Conservation (phyloP, 2,113 vertebrate genomes). For the Microtus oregoni region DNA sequence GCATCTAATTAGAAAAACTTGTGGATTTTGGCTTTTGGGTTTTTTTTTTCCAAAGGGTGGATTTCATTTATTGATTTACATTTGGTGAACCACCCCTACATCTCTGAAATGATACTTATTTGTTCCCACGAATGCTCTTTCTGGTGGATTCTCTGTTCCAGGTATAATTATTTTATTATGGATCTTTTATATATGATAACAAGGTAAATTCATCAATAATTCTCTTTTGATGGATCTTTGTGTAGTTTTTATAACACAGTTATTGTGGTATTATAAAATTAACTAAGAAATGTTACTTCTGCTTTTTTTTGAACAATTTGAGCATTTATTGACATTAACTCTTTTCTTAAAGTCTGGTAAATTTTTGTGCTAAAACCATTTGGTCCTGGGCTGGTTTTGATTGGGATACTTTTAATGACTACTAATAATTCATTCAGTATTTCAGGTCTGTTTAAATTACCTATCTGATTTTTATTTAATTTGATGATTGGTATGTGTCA, state of each 20-base stretch:
- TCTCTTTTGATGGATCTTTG: background rate
- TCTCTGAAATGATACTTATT: background rate
- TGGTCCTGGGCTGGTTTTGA: background rate
- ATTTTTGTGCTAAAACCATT: background rate
- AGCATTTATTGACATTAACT: background rate
- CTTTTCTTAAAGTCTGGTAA: background rate
- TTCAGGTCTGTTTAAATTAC: background rate
- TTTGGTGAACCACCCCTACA: background rate
- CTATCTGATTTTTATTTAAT: background rate
- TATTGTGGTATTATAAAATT: background rate
- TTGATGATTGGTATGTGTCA: background rate
- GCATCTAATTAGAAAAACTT: background rate
- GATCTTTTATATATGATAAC: background rate
- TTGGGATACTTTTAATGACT: background rate
- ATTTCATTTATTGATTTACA: background rate
- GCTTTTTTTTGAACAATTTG: background rate
- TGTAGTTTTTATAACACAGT: background rate
- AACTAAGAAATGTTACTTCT: background rate
- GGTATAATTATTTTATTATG: background rate
- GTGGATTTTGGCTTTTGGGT: background rate
- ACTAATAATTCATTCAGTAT: background rate
- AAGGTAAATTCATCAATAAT: background rate
- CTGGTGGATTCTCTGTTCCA: background rate
- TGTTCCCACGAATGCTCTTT: background rate
- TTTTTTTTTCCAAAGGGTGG: too few species aligned